Evolutionary conservation across 2,113 vertebrate genomes (phyloP), one percentile per base, ranked within the genome.

Genomic region (human): DNA sequence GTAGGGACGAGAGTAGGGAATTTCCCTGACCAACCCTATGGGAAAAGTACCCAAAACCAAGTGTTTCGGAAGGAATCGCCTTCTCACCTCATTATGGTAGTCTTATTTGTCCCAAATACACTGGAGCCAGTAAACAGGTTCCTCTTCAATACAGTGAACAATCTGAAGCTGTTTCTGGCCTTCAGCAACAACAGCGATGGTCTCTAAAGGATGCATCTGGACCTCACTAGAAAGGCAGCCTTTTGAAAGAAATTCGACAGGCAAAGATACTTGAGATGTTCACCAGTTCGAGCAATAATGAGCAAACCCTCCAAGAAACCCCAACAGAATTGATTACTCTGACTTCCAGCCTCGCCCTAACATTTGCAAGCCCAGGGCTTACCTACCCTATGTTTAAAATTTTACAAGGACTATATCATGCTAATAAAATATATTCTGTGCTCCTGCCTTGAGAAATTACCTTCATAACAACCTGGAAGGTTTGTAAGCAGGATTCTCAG

Each of bases 341-440:
- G n/a, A 78, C 52, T 25, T 1, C 75, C 43, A 73, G 35, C 48
- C 45, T 73, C 17, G 3, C 52, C 30, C 25, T 73, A 18, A 38
- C 20, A 6, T 91, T 95, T 93, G 73, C 50, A 93, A 85, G 27
- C 32, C 30, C 59, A 4, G 23, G 40, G 20, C 70, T 50, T 57
- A 66, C 38, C 17, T 73, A 96, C 40, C 79, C 61, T 90, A 8
- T 61, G n/a, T 86, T 97, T 89, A 89, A 93, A 40, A 70, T 94
- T 95, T 80, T 93, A 93, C 61, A 91, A 92, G 48, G 68, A 82
- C 14, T 61, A 8, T 16, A n/a, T 32, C 80, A 76, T 59, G 20
- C 66, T 32, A 90, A 79, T 61, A 72, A 83, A 86, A 55, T 57
- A 35, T 88, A 32, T 27, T 86, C n/a, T 91, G 5, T 43, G 80